Evolutionary conservation across 2,797 vertebrate genomes (phyloP).

Genomic region (Notolepis coatsorum): DNA sequence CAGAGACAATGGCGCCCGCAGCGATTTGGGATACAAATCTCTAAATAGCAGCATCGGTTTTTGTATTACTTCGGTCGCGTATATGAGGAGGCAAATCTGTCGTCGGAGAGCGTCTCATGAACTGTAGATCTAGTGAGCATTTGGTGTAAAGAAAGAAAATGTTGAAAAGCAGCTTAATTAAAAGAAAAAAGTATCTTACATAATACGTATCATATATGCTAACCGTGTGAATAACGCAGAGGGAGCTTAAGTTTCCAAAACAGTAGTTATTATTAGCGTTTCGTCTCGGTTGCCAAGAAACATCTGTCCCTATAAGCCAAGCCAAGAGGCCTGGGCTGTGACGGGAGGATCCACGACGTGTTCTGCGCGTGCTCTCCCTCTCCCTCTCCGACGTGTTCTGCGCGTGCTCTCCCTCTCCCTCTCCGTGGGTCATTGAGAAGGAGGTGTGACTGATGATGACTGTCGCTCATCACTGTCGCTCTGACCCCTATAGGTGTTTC

Average conservation of each 20-base stretch:
- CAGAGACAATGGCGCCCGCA: slow-evolving; percentile 2
- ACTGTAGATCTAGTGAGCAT: too few relatives aligned
- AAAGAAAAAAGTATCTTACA: too few relatives aligned
- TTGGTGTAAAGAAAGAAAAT: slow-evolving; percentile 33
- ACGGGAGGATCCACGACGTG: slow-evolving; percentile 66
- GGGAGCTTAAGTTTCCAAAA: too few relatives aligned
- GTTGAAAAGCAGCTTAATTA: slow-evolving; percentile 35
- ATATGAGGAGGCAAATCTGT: slow-evolving; percentile 22
- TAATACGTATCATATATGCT: too few relatives aligned
- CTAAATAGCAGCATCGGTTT: slow-evolving; percentile 57
- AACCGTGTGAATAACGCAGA: too few relatives aligned
- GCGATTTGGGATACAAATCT: slow-evolving; percentile 65
- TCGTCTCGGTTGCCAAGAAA: too few relatives aligned
- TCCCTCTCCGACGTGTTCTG: slow-evolving; percentile 66
- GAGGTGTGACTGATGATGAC: slow-evolving; percentile 66
- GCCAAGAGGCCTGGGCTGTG: too few relatives aligned
- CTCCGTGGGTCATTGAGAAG: slow-evolving; percentile 46
- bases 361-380: slow-evolving; percentile 72
- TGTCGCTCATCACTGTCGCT: slow-evolving; percentile 67
- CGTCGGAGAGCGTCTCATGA: too few relatives aligned
- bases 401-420: slow-evolving; percentile 34
- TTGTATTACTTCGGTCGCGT: slow-evolving; percentile 32
- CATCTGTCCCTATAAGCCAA: too few relatives aligned
- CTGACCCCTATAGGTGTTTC: too few relatives aligned
- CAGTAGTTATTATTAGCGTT: too few relatives aligned